These are phyloP conservation scores for Maniola hyperantus DNA, from an alignment of 2,888 invertebrate genomes.

Conservation along the genomic window DNA sequence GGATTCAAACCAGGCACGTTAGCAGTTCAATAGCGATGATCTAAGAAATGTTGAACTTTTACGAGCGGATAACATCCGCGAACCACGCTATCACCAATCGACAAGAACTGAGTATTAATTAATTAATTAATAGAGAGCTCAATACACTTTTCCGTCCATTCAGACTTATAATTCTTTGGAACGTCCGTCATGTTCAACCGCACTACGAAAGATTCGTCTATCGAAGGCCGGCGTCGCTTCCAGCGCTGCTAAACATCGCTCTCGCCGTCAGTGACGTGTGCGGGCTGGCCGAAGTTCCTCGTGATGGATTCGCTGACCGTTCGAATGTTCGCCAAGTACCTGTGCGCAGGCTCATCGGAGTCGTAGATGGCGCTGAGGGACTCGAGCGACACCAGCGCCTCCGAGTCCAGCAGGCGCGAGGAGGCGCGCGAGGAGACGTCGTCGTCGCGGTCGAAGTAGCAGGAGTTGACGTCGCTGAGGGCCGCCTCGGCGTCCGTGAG, in stretches of 20 bases:
- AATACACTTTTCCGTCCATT: slow-evolving; percentile 42
- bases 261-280: slow-evolving; percentile 85
- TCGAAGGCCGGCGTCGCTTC: neutral
- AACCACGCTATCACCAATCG: slow-evolving; percentile 26
- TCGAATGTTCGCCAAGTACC: slow-evolving; percentile 88
- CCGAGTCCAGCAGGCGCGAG: slow-evolving; percentile 90
- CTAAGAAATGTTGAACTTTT: neutral
- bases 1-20: slow-evolving; percentile 65
- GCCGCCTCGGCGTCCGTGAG: slow-evolving; percentile 94
- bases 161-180: slow-evolving; percentile 46
- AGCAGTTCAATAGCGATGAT: slow-evolving; percentile 43
- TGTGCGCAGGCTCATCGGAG: slow-evolving; percentile 84
- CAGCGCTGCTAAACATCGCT: slow-evolving; percentile 82
- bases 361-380: slow-evolving; percentile 93
- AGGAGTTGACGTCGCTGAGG: slow-evolving; percentile 92
- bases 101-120: slow-evolving; percentile 60
- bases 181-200: slow-evolving; percentile 50
- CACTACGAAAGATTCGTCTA: neutral
- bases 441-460: slow-evolving; percentile 88
- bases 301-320: slow-evolving; percentile 90
- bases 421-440: slow-evolving; percentile 93
- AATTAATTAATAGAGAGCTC: slow-evolving; percentile 66
- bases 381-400: slow-evolving; percentile 89
- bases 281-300: slow-evolving; percentile 88
- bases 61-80: slow-evolving; percentile 2